Evolutionary conservation across 2,797 vertebrate species (phyloP), one percentile per base, ranked within the genome.

Genomic region (Myripristis jacobus): DNA sequence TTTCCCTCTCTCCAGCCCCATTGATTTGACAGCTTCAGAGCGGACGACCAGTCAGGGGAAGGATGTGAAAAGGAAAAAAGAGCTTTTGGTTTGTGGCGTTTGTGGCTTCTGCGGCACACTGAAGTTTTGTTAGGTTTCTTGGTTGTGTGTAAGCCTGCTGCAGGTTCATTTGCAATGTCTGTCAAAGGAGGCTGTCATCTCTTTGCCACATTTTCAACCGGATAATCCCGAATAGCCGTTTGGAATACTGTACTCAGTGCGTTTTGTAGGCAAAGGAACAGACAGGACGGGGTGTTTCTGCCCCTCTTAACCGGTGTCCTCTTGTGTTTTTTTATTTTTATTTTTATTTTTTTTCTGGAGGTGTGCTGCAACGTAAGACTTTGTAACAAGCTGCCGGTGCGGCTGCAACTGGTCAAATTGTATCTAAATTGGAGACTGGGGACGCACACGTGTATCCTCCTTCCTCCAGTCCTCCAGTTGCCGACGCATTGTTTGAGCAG

Each of bases 21-120:
- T 48, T 73, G 76, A 83, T 80, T 73, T 87, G 88, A 86, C 83
- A 88, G 88, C 36, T 53, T 41, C 38, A 21, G 68, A 10, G 43
- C 57, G 12, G 18, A 6, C 53, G 75, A 55, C 63, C 81, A 77
- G 76, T 66, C 72, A 81, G 55, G 81, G 50, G 52, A 44, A 80
- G 85, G 83, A 86, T 81, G 87, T 66, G 82, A 68, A 57, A 48
- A 60, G 55, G 18, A 46, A 84, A 75, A 71, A 66, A 79, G 63
- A 65, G 65, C 58, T 53, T 68, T 71, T 59, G 66, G 66, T 27
- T 25, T 74, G n/a, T 44, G 75, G 65, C 70, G 34, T 59, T 55
- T 68, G 73, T 59, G 66, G 67, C 34, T 27, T 74, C 41, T 76
- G 65, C 70, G 31, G 61, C 64, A 66, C 47, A 66, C 63, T 51